A percentile compares a stretch with the other conserved stretches of the same genome.
Evolutionary conservation across 2,113 vertebrate species (phyloP).

Genomic region (Regulus satrapa): DNA sequence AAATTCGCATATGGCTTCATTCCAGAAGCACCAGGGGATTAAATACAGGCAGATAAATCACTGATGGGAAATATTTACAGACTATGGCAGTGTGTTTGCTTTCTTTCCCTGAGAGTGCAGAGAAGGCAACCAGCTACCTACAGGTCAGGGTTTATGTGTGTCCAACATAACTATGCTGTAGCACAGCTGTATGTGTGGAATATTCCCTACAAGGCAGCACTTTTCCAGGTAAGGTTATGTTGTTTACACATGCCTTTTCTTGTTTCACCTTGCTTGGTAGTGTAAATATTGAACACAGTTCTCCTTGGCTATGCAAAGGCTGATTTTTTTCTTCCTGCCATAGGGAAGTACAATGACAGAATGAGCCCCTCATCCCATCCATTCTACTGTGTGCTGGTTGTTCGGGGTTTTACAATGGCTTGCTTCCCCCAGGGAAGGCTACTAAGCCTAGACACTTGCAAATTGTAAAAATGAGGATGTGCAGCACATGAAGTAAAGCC

Average conservation of each 20-base stretch:
- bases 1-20: neutral
- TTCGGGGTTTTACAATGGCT: neutral
- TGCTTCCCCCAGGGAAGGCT: neutral
- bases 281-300: neutral
- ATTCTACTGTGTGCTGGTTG: neutral
- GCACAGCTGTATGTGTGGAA: neutral
- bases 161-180: neutral
- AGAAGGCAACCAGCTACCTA: neutral
- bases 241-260: neutral
- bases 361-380: neutral
- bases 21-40: neutral
- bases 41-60: neutral
- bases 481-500: neutral
- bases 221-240: neutral
- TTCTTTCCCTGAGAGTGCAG: neutral
- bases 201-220: neutral
- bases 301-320: neutral
- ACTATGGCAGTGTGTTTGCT: neutral
- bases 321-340: neutral
- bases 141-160: neutral
- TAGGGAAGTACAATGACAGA: neutral
- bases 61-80: neutral
- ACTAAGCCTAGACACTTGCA: neutral
- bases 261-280: neutral
- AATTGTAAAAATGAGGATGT: neutral